phyloP scores from a whole-genome alignment of 2,888 invertebrate species.

The Spisula subtruncata region DNA sequence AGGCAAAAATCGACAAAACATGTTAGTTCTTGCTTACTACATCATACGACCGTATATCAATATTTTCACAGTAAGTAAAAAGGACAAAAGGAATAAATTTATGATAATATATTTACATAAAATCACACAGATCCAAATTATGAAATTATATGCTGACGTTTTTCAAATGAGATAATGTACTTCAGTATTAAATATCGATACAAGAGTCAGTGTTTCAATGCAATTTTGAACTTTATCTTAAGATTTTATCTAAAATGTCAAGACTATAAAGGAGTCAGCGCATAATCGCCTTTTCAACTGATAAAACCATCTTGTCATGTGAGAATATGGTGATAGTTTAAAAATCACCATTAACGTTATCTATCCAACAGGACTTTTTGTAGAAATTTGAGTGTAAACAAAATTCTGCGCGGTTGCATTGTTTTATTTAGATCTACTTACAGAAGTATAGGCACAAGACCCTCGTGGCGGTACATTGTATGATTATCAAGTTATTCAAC shows the following conservation, averaged over 20 bases:
- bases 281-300: not conserved
- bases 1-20: no score
- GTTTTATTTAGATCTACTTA: not conserved
- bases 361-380: not conserved
- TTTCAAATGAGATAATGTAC: not conserved
- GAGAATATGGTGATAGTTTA: not conserved
- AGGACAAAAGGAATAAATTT: not conserved
- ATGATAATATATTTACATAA: not conserved
- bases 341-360: not conserved
- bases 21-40: no score
- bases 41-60: not conserved
- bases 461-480: not conserved
- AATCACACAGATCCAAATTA: not conserved
- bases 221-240: conserved; percentile 20
- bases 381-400: no score
- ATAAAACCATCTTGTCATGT: conserved; percentile 1
- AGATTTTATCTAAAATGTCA: not conserved
- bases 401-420: not conserved
- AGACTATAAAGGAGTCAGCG: not conserved
- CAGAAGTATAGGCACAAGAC: not conserved
- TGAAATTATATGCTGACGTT: not conserved
- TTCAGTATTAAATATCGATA: not conserved
- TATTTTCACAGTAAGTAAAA: not conserved
- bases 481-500: not conserved
- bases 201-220: not conserved